Evolutionary conservation across 2,797 vertebrate genomes (phyloP), one percentile per base, ranked within the genome.

Genomic region (Dipus sagitta): DNA sequence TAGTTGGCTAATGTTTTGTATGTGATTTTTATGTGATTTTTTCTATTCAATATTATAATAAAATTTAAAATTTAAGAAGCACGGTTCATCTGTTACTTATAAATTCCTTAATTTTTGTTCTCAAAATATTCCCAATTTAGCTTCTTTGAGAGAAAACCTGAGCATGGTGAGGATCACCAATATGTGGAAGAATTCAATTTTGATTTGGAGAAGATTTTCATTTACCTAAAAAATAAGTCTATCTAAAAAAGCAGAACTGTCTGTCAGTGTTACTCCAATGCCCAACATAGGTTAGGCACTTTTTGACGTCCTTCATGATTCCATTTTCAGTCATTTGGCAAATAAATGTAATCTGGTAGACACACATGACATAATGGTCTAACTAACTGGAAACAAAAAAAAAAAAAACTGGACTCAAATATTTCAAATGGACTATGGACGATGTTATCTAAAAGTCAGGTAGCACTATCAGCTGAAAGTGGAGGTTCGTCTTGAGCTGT

Each of bases 221-320:
- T 23, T 65, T 34, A 42, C 15, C 0, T 77, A 54, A 38, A 5
- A 14, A 54, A 64, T 23, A 65, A 70, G 3, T 18, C 52, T 17
- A 17, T n/a, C 11, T n/a, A 6, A 28, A 65, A 38, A 52, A 54
- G 1, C 17, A 54, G 11, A 72, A 3, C 18, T 17, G 8, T 23
- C 6, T 32, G 23, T 17, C 64, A 18, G 7, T 32, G 21, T 12
- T 20, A 13, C 30, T 20, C 17, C 24, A 21, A 0, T 2, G 23
- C 0, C 62, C 47, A 65, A 2, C 42, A 10, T 5, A 0, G 23
- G 9, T 72, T 47, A 26, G 47, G 20, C 2, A 30, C 6, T 2
- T 54, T 28, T n/a, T 1, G 21, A 54, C 38, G 18, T 34, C 2
- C 28, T 85, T 3, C 10, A 0, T 34, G 24, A 6, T 47, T 32